A percentile compares a stretch with the other conserved stretches of the same genome.
Evolutionary conservation across 2,888 invertebrate species (phyloP).

Genomic region (Incurvaria masculella): DNA sequence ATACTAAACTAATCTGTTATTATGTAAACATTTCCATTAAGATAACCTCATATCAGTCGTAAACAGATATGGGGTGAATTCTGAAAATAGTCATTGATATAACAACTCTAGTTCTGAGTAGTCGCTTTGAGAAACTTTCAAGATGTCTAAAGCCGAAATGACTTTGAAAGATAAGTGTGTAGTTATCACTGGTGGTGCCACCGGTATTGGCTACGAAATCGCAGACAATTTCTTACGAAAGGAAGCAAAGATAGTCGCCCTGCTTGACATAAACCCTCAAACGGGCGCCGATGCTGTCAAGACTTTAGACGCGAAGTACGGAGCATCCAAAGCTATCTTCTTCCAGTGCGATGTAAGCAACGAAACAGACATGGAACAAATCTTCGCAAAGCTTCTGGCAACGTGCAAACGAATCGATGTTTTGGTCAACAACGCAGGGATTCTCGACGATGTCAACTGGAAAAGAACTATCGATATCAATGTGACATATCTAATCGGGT

Average conservation of each 20-base stretch:
- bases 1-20: no score
- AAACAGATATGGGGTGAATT: no score
- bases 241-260: slow-evolving; percentile 28
- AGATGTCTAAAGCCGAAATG: neutral
- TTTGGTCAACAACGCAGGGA: slow-evolving; percentile 43
- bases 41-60: no score
- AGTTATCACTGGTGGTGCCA: slow-evolving; percentile 50
- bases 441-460: slow-evolving; percentile 27
- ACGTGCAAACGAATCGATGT: slow-evolving; percentile 36
- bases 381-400: slow-evolving; percentile 28
- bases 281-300: slow-evolving; percentile 35
- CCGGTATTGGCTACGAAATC: slow-evolving; percentile 48
- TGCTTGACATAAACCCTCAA: slow-evolving; percentile 31
- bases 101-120: no score
- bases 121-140: no score
- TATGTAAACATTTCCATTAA: no score
- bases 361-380: slow-evolving; percentile 33
- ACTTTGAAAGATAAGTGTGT: slow-evolving; percentile 5
- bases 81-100: no score
- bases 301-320: slow-evolving; percentile 38
- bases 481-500: slow-evolving; percentile 26
- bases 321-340: slow-evolving; percentile 39
- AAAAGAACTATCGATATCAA: slow-evolving; percentile 32
- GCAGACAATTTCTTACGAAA: slow-evolving; percentile 40
- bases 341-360: slow-evolving; percentile 50